phyloP scores from a whole-genome alignment of 1,140 invertebrate genomes.

The Calephelis nemesis region DNA sequence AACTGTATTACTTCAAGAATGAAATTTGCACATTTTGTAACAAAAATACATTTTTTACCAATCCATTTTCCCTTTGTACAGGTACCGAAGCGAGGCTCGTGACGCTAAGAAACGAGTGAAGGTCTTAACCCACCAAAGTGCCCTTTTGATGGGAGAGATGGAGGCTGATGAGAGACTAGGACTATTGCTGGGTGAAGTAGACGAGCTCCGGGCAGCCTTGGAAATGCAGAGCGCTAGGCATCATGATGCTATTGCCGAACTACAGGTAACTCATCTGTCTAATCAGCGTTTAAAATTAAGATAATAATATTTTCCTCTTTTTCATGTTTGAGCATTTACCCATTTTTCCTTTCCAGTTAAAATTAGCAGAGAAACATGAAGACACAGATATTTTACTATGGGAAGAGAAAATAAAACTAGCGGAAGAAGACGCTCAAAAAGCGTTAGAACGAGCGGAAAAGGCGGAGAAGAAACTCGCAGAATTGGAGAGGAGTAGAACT shows the following conservation, averaged over 20 bases:
- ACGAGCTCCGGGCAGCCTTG: constrained; percentile 80
- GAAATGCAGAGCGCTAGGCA: constrained; percentile 81
- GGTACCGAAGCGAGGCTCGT: constrained; percentile 75
- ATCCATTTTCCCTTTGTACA: constrained; percentile 32
- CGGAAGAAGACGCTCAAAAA: constrained; percentile 83
- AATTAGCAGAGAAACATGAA: constrained; percentile 83
- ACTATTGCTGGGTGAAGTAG: constrained; percentile 81
- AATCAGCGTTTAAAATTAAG: background rate
- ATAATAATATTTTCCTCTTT: background rate
- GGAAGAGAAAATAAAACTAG: constrained; percentile 84
- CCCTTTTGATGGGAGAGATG: constrained; percentile 82
- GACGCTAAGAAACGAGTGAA: constrained; percentile 83
- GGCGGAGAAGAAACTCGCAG: constrained; percentile 80
- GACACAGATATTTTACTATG: constrained; percentile 84
- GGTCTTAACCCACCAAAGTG: constrained; percentile 83
- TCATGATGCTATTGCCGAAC: constrained; percentile 76
- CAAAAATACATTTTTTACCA: too few relatives aligned
- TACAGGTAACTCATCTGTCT: constrained; percentile 64
- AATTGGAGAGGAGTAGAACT: constrained; percentile 76
- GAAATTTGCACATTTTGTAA: too few relatives aligned
- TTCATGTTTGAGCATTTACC: background rate
- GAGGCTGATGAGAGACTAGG: constrained; percentile 78
- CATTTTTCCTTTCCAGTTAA: constrained; percentile 76
- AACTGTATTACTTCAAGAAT: background rate
- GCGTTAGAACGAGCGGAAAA: constrained; percentile 81